phyloP scores from a whole-genome alignment of 2,113 vertebrate genomes.

The Myrmecophaga tridactyla region DNA sequence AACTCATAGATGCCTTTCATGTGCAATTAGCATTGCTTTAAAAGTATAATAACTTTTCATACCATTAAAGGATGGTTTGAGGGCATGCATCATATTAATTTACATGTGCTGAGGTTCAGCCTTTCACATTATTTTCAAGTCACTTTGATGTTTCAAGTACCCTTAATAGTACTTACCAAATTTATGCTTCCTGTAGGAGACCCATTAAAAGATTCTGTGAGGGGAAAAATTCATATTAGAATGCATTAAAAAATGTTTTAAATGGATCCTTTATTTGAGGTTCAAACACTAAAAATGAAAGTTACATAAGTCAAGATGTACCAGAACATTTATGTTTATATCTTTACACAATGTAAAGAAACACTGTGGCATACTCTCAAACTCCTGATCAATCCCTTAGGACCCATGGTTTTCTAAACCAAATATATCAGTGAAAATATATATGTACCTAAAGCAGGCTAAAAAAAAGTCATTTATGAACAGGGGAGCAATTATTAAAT shows the following conservation, averaged over 20 bases:
- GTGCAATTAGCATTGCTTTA: conserved; percentile 27
- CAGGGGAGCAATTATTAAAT: not conserved
- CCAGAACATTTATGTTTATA: too few relatives aligned
- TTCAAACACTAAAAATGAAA: conserved; percentile 53
- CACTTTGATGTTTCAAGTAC: conserved; percentile 1
- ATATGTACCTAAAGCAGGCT: not conserved
- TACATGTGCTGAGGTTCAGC: not conserved
- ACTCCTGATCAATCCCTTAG: not conserved
- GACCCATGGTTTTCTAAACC: not conserved
- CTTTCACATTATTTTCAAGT: conserved; percentile 30
- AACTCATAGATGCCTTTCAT: not conserved
- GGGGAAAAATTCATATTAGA: conserved; percentile 68
- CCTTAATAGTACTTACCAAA: conserved; percentile 86
- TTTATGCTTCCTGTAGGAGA: conserved; percentile 98
- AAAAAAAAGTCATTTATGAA: conserved; percentile 14
- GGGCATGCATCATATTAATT: not conserved
- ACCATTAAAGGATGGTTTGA: not conserved
- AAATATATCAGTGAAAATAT: conserved; percentile 39
- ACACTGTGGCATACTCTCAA: conserved; percentile 38
- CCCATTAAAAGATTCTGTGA: conserved; percentile 95
- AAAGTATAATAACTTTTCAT: conserved; percentile 1
- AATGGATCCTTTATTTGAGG: conserved; percentile 28
- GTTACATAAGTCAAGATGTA: conserved; percentile 20
- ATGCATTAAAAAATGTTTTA: conserved; percentile 37
- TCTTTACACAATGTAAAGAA: too few relatives aligned